Evolutionary conservation across 2,113 vertebrate species (phyloP).

Genomic region (Panurus biarmicus): DNA sequence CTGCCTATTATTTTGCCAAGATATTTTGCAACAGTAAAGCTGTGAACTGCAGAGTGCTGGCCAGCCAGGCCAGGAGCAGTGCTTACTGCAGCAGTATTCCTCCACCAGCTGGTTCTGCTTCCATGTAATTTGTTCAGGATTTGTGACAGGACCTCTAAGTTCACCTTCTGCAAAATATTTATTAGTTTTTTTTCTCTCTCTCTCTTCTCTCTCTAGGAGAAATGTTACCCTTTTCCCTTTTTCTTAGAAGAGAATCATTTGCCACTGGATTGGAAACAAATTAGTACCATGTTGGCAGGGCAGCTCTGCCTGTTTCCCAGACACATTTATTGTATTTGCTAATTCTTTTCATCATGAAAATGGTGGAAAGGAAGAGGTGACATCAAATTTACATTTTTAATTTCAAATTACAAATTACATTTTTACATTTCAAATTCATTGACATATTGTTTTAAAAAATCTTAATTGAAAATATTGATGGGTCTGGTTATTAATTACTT

Average conservation of each 20-base stretch:
- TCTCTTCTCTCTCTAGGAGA: slow-evolving; percentile 1
- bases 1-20: slow-evolving; percentile 27
- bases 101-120: slow-evolving; percentile 78
- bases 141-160: slow-evolving; percentile 63
- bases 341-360: slow-evolving; percentile 73
- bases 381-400: too few relatives aligned
- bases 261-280: slow-evolving; percentile 62
- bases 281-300: slow-evolving; percentile 48
- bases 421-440: background rate
- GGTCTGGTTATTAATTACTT: background rate
- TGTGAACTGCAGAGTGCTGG: slow-evolving; percentile 20
- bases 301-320: slow-evolving; percentile 62
- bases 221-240: background rate
- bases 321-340: slow-evolving; percentile 32
- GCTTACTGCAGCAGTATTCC: slow-evolving; percentile 33
- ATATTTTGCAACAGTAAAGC: slow-evolving; percentile 51
- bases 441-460: background rate
- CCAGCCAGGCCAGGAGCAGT: background rate
- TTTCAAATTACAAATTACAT: too few relatives aligned
- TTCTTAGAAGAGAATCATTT: slow-evolving; percentile 64
- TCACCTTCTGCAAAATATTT: slow-evolving; percentile 74
- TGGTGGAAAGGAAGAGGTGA: slow-evolving; percentile 63
- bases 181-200: slow-evolving; percentile 13
- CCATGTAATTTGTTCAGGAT: slow-evolving; percentile 78
- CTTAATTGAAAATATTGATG: background rate